Conservation (phyloP, 2,113 vertebrate species). For the Scartelaos histophorus region DNA sequence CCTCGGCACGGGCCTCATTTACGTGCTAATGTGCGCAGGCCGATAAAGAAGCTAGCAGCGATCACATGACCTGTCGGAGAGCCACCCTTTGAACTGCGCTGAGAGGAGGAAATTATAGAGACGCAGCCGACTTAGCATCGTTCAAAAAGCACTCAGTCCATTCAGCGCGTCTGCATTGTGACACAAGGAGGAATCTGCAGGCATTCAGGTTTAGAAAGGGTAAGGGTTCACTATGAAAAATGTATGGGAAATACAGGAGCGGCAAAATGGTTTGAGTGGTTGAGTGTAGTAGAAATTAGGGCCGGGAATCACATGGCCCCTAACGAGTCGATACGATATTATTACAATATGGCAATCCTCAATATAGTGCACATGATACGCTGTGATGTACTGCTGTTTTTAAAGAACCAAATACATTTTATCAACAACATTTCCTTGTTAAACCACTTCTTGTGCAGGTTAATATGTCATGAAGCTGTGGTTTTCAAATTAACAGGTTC, state of each 20-base stretch:
- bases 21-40: slow-evolving; percentile 81
- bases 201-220: slow-evolving; percentile 21
- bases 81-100: slow-evolving; percentile 79
- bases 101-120: slow-evolving; percentile 74
- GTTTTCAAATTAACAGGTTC: too few relatives aligned
- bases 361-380: too few relatives aligned
- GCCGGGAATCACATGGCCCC: too few relatives aligned
- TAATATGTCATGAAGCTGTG: too few relatives aligned
- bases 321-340: too few relatives aligned
- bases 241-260: slow-evolving; percentile 8
- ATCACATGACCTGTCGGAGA: slow-evolving; percentile 79
- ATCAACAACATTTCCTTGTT: too few relatives aligned
- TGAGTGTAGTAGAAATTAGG: slow-evolving; percentile 22
- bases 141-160: slow-evolving; percentile 74
- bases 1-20: slow-evolving; percentile 81
- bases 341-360: too few relatives aligned
- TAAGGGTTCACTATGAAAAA: slow-evolving; percentile 29
- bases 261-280: slow-evolving; percentile 47
- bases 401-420: too few relatives aligned
- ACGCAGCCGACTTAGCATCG: slow-evolving; percentile 74
- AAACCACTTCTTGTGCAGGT: too few relatives aligned
- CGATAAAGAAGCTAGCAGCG: slow-evolving; percentile 79
- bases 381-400: too few relatives aligned
- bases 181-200: slow-evolving; percentile 61
- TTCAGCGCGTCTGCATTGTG: slow-evolving; percentile 56